These are phyloP conservation scores for Calidris pugnax DNA, from an alignment of 2,113 vertebrate genomes.

Conservation along the genomic window DNA sequence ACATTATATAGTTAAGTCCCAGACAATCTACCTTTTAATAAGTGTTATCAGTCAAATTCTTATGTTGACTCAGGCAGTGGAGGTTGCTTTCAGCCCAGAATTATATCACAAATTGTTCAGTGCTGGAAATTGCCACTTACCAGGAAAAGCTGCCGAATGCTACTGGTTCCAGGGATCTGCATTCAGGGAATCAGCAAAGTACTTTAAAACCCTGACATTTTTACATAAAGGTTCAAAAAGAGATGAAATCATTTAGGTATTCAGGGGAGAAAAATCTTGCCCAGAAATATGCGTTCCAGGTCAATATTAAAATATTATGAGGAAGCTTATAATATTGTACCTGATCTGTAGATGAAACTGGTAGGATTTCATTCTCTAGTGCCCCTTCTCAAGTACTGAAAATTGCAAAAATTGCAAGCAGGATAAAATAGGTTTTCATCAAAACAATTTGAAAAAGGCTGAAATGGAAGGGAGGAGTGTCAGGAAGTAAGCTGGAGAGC, in stretches of 20 bases:
- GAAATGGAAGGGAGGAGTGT: background rate
- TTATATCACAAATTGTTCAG: background rate
- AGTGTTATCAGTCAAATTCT: background rate
- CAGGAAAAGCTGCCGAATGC: background rate
- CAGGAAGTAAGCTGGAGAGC: background rate
- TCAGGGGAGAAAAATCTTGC: background rate
- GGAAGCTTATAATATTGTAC: background rate
- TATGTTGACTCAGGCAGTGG: constrained; percentile 36
- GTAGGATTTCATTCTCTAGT: background rate
- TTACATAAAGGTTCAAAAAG: background rate
- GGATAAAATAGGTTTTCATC: background rate
- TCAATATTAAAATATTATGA: background rate
- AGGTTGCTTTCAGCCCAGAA: background rate
- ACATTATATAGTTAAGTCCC: background rate
- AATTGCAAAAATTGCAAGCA: background rate
- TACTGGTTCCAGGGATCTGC: background rate
- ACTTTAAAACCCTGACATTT: background rate
- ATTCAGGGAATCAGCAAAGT: background rate
- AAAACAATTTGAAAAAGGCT: background rate
- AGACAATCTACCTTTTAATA: background rate
- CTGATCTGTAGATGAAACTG: background rate
- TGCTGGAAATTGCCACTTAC: background rate
- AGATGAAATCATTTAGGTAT: background rate
- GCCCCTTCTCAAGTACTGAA: background rate
- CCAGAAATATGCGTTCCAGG: background rate